These are phyloP conservation scores for Cephalopholis sonnerati DNA, from an alignment of 2,113 vertebrate species.

Conservation along the genomic window DNA sequence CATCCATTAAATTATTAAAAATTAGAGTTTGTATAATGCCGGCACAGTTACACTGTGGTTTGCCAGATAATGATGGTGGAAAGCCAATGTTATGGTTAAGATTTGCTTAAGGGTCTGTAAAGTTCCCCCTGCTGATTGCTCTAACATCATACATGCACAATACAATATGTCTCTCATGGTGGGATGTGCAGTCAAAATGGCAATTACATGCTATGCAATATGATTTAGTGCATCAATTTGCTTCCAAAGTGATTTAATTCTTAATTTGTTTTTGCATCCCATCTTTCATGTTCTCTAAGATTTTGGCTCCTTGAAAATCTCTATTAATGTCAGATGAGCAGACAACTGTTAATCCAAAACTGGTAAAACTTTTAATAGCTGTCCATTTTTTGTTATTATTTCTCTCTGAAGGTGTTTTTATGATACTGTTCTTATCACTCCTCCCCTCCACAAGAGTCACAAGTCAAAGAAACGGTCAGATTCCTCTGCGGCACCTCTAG, in stretches of 20 bases:
- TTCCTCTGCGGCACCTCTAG: too few species aligned
- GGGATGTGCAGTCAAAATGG: neutral
- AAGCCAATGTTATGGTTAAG: neutral
- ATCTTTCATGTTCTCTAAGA: slow-evolving; percentile 1
- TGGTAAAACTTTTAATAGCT: neutral
- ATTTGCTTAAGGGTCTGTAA: slow-evolving; percentile 7
- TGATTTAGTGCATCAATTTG: neutral
- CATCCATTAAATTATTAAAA: neutral
- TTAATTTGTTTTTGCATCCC: neutral
- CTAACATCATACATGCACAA: neutral
- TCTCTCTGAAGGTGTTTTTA: slow-evolving; percentile 10
- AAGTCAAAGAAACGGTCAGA: neutral
- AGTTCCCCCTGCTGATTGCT: neutral
- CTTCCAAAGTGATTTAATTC: neutral
- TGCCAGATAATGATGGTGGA: neutral
- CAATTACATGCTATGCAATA: neutral
- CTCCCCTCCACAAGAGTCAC: neutral
- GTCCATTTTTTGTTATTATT: neutral
- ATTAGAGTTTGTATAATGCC: neutral
- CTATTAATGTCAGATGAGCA: neutral
- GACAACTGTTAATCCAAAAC: neutral
- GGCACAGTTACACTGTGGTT: neutral
- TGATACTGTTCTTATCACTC: neutral
- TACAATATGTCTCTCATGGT: slow-evolving; percentile 2
- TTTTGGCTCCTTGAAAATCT: neutral